Conservation (phyloP, 2,797 vertebrate genomes). For the Discoglossus pictus region DNA sequence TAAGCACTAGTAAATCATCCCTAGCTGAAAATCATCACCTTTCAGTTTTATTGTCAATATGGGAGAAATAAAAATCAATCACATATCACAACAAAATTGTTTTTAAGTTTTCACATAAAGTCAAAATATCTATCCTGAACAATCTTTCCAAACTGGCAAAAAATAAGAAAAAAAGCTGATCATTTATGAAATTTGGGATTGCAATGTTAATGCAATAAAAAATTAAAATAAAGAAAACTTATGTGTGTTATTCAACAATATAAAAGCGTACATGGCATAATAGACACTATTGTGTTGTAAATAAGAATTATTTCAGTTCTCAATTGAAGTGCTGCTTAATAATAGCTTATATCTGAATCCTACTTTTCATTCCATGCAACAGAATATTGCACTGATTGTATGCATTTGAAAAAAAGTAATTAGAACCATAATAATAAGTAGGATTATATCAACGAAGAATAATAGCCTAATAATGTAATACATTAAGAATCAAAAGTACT, state of each 20-base stretch:
- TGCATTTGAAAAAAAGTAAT: constrained; percentile 37
- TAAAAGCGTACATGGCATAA: too few species aligned
- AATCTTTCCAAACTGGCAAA: too few species aligned
- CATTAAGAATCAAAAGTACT: constrained; percentile 60
- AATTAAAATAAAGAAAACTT: neutral
- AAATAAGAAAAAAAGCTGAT: too few species aligned
- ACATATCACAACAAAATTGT: too few species aligned
- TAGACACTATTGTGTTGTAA: neutral
- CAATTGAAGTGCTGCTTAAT: neutral
- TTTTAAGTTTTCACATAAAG: too few species aligned
- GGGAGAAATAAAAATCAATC: too few species aligned
- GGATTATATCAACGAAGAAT: constrained; percentile 38
- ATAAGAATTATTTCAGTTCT: constrained; percentile 1
- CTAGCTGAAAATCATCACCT: too few species aligned
- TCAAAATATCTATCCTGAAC: too few species aligned
- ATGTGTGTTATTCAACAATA: neutral
- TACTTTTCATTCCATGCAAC: constrained; percentile 2
- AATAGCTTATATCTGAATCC: constrained; percentile 11
- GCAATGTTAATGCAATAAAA: constrained; percentile 1
- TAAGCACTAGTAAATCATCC: too few species aligned
- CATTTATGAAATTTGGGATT: too few species aligned
- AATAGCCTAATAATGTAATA: constrained; percentile 51
- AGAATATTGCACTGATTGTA: constrained; percentile 16
- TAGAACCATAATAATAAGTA: constrained; percentile 34
- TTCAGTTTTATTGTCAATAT: too few species aligned